Evolutionary conservation across 2,888 invertebrate species (phyloP).

Genomic region (Ectropis crepuscularia): DNA sequence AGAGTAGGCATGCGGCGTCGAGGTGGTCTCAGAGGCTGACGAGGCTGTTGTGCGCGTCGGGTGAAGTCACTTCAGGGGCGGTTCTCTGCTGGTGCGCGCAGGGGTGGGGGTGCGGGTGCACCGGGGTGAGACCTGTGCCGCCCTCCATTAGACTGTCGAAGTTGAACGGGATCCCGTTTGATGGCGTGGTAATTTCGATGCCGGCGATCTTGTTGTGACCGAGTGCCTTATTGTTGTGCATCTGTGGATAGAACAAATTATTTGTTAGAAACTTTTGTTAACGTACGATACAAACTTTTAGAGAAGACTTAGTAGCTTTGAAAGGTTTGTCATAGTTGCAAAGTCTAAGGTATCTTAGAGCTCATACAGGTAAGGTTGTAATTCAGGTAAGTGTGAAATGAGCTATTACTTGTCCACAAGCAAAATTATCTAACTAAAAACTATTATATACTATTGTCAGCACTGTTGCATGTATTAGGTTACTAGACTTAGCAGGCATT

Average conservation of each 20-base stretch:
- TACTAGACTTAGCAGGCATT: too few species aligned
- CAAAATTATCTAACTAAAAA: too few species aligned
- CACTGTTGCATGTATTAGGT: too few species aligned
- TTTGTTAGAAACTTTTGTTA: neutral
- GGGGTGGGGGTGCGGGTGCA: conserved; percentile 87
- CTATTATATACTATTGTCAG: too few species aligned
- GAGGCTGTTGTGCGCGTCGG: conserved; percentile 90
- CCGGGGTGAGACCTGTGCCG: conserved; percentile 96
- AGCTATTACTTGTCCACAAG: too few species aligned
- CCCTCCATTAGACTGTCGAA: conserved; percentile 97
- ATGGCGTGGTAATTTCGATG: conserved; percentile 94
- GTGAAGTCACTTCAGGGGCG: conserved; percentile 89
- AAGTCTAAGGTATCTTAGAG: too few species aligned
- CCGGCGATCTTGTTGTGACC: conserved; percentile 88
- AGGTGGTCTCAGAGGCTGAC: conserved; percentile 90
- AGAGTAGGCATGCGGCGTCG: conserved; percentile 48
- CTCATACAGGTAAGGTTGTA: too few species aligned
- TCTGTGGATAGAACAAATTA: conserved; percentile 56
- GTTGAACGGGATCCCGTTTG: conserved; percentile 94
- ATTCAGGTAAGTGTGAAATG: too few species aligned
- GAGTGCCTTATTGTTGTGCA: conserved; percentile 77
- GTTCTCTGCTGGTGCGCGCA: conserved; percentile 92
- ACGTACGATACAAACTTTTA: too few species aligned
- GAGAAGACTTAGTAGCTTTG: too few species aligned
- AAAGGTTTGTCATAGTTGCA: too few species aligned